Evolutionary conservation across 2,888 invertebrate genomes (phyloP), one percentile per base, ranked within the genome.

Genomic region (Napeogenes inachia): DNA sequence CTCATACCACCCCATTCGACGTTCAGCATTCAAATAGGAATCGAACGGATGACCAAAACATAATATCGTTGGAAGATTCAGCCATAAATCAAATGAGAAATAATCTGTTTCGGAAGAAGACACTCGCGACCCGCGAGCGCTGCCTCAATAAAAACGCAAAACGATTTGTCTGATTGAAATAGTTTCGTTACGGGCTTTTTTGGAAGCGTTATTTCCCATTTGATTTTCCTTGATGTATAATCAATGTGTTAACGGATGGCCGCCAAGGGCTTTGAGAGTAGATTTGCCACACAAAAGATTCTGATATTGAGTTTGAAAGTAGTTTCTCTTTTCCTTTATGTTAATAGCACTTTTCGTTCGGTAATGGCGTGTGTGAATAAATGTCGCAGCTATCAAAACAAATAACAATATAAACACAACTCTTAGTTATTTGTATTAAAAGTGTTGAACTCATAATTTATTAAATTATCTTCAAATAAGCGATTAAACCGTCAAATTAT

Each of bases 81-180:
- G 84, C 83, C 89, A 91, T 91, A 91, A 91, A 91, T 91, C 91
- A 91, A 90, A 91, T 91, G 90, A 91, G 91, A 85, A 91, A 91
- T 91, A 91, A 91, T 91, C 91, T 91, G 89, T 91, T 87, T 87
- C 86, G 87, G 88, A 83, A 85, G 85, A 89, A 87, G 87, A 91
- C 89, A 88, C 89, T 89, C 88, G 86, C 81, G 85, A 84, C 83
- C 82, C 13, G 50, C 50, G 30, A 2, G 2, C 81, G 81, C 76
- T 77, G 82, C 82, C 84, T 80, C 85, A 85, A 87, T 90, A 90
- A 90, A 89, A 90, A 89, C 89, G 89, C 89, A 87, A 89, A 90
- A 83, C 89, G 89, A 87, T 90, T 89, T 84, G 88, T 85, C 87
- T 88, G 89, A 90, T 89, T 90, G 89, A 89, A 90, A 90, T 88